Evolutionary conservation across 1,140 invertebrate species (phyloP), one percentile per base, ranked within the genome.

Genomic region (Acarapis woodi): DNA sequence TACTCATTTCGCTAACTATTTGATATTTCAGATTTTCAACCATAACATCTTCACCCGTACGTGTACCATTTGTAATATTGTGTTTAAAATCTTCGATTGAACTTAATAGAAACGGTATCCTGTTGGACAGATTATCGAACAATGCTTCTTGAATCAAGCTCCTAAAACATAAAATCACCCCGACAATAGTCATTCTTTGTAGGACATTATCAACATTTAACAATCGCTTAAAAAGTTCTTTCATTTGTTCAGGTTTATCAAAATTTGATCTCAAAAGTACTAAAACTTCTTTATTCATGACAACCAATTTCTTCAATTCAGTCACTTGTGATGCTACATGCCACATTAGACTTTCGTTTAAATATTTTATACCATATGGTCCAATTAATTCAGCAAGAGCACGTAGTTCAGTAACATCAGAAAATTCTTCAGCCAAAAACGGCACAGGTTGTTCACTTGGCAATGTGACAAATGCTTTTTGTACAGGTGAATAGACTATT

Each of bases 231-330:
- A 82, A 82, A 39, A 94, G 71, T 46, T 96, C 88, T 51, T 82
- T 85, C 87, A 99, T 97, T n/a, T 80, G 70, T 49, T 97, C 88
- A 14, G 71, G 71, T 53, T 88, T 87, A 53, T 93, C 88, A 55
- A 93, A 99, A 54, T 87, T 93, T 1, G 85, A 88, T 49, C 93
- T 62, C 24, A 97, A 57, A 31, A 72, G 67, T 38, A 77, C 65
- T 2, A 97, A 56, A 5, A 85, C 68, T 36, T 96, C 87, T 51
- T 88, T 87, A 53, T 96, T 96, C 41, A 67, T 62, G 3, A 74
- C 64, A 0, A 94, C 85, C 31, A 93, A 54, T 57, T 87, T 85
- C 60, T 67, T 94, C 3, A 99, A 55, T 53, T 99, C 90, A 47
- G 80, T 73, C 6, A 97, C 83, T 63, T 99, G 90, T 54, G 78